Conservation (phyloP, 1,140 invertebrate genomes). For the Drosophila lacteicornis region DNA sequence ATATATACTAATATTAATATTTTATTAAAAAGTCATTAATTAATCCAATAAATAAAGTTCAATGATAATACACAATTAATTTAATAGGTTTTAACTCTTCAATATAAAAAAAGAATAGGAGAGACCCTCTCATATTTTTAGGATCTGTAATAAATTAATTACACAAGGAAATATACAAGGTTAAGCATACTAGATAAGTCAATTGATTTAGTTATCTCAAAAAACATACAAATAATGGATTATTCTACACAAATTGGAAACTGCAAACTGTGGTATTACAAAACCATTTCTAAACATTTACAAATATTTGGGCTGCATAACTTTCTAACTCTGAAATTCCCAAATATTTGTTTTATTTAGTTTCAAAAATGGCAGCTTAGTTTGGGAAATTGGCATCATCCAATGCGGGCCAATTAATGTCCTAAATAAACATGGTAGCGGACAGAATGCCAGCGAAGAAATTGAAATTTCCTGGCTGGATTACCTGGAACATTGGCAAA, state of each 20-base stretch:
- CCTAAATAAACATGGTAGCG: conserved; percentile 44
- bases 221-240: neutral
- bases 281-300: neutral
- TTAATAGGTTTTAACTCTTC: too few species aligned
- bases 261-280: neutral
- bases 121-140: too few species aligned
- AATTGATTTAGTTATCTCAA: too few species aligned
- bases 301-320: neutral
- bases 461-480: conserved; percentile 73
- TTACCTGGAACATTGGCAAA: conserved; percentile 76
- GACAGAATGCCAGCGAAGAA: conserved; percentile 55
- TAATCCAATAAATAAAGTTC: too few species aligned
- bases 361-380: neutral
- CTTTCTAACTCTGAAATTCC: neutral
- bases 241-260: neutral
- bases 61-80: too few species aligned
- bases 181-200: too few species aligned
- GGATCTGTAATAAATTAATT: too few species aligned
- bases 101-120: too few species aligned
- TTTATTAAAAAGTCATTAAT: too few species aligned
- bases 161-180: too few species aligned
- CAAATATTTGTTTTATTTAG: conserved; percentile 29
- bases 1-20: too few species aligned
- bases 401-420: conserved; percentile 22
- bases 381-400: conserved; percentile 6